phyloP scores from a whole-genome alignment of 2,888 invertebrate genomes.

The Drosophila leonis region DNA sequence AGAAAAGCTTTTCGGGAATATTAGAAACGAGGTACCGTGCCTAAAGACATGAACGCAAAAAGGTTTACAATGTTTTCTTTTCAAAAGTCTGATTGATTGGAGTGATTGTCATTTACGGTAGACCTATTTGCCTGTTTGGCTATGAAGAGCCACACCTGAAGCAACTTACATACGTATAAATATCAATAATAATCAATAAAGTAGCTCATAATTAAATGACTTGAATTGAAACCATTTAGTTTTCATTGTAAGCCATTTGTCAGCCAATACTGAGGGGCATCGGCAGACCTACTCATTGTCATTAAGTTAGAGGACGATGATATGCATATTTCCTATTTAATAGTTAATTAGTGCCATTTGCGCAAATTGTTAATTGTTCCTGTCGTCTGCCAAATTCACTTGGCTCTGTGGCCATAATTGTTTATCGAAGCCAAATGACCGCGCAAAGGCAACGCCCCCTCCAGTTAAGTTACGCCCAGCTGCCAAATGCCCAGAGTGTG shows the following conservation, averaged over 20 bases:
- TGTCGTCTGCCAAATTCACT: slow-evolving; percentile 65
- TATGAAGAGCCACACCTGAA: not conserved
- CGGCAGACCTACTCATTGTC: not conserved
- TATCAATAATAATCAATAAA: not conserved
- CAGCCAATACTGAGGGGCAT: not conserved
- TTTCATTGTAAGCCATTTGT: slow-evolving; percentile 25
- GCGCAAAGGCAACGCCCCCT: slow-evolving; percentile 57
- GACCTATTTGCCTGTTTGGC: not conserved
- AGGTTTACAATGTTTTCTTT: no score
- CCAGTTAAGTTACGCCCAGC: not conserved
- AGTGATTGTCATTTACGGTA: not conserved
- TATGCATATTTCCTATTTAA: slow-evolving; percentile 56
- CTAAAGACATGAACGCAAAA: no score
- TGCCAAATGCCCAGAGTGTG: not conserved
- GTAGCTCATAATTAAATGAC: slow-evolving; percentile 17
- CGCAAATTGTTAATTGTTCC: slow-evolving; percentile 69
- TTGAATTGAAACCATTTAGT: slow-evolving; percentile 1
- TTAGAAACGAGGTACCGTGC: no score
- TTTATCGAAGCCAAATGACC: slow-evolving; percentile 71
- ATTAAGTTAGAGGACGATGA: slow-evolving; percentile 29
- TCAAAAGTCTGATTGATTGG: not conserved
- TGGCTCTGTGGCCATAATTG: slow-evolving; percentile 62
- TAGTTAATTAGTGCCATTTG: slow-evolving; percentile 75
- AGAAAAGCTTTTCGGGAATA: no score
- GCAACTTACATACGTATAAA: not conserved